Evolutionary conservation across 2,888 invertebrate species (phyloP), one percentile per base, ranked within the genome.

Genomic region (Microctonus hyperodae): DNA sequence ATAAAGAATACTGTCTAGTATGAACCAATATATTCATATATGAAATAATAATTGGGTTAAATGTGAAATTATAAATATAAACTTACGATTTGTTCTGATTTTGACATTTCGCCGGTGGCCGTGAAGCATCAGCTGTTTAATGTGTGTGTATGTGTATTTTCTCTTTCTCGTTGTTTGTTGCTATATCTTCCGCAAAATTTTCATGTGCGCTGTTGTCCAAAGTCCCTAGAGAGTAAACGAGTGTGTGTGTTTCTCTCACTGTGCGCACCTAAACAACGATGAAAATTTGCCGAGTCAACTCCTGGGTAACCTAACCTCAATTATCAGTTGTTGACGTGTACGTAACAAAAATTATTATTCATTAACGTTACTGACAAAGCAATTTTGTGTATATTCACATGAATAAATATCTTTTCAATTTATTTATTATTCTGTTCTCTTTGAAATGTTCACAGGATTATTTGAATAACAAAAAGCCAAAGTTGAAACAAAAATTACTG

Each of bases 101-200:
- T 84, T 83, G 84, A 84, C 84, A 85, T 84, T 80, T 83, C 80
- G 80, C 82, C 81, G 82, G 80, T 81, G 78, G 78, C 74, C 75
- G 72, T 73, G 77, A 74, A 76, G 77, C 79, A 82, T 83, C 83
- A 83, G 83, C 82, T 82, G 83, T 82, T 83, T 73, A 67, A 65
- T 70, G 33, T 55, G 51, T 61, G 25, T 33, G 35, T 56, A 44
- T 31, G 16, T 44, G 22, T 69, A n/a, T n/a, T n/a, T n/a, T n/a
- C n/a, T 76, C 70, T 68, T 71, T 71, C 73, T 72, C 70, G 73
- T 75, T 70, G 73, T 75, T 70, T 73, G 75, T 68, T 71, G 69
- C 70, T 67, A 62, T 55, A 65, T 67, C 74, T 67, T 44, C 55
- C 59, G 61, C 61, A 62, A 62, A 50, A 28, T 22, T 20, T 35